Percentiles rank a stretch among this genome's conserved stretches.
Evolutionary conservation across 2,113 vertebrate species (phyloP).

Genomic region (Campylomormyrus numenius): DNA sequence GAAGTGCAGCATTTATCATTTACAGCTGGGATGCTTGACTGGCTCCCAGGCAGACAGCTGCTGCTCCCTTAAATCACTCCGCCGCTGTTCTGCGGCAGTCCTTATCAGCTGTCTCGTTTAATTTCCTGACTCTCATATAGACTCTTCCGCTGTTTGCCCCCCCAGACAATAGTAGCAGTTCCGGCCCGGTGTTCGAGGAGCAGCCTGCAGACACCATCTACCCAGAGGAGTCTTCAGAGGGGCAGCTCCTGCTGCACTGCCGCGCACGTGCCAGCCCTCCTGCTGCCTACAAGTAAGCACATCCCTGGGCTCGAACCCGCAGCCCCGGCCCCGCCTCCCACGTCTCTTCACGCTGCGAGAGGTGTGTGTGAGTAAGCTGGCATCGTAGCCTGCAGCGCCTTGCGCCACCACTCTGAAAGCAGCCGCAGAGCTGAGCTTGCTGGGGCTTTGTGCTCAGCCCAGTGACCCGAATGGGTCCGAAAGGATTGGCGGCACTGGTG

Average conservation of each 20-base stretch:
- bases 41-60: not conserved
- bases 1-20: not conserved
- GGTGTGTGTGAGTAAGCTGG: not conserved
- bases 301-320: not conserved
- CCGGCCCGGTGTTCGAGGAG: conserved; percentile 92
- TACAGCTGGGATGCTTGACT: not conserved
- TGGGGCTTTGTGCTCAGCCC: not conserved
- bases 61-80: not conserved
- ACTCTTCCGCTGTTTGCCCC: not conserved
- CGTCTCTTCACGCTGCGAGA: not conserved
- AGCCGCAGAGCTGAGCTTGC: not conserved
- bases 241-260: conserved; percentile 85
- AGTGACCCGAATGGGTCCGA: too few species aligned
- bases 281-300: conserved; percentile 81
- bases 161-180: conserved; percentile 77
- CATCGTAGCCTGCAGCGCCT: not conserved
- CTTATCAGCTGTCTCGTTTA: not conserved
- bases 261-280: conserved; percentile 77
- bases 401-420: not conserved
- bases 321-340: not conserved
- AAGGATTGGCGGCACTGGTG: too few species aligned
- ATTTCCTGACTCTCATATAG: not conserved
- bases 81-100: not conserved
- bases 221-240: conserved; percentile 89
- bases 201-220: conserved; percentile 91